Evolutionary conservation across 2,888 invertebrate genomes (phyloP), one percentile per base, ranked within the genome.

Genomic region (Poecilobothrus nobilitatus): DNA sequence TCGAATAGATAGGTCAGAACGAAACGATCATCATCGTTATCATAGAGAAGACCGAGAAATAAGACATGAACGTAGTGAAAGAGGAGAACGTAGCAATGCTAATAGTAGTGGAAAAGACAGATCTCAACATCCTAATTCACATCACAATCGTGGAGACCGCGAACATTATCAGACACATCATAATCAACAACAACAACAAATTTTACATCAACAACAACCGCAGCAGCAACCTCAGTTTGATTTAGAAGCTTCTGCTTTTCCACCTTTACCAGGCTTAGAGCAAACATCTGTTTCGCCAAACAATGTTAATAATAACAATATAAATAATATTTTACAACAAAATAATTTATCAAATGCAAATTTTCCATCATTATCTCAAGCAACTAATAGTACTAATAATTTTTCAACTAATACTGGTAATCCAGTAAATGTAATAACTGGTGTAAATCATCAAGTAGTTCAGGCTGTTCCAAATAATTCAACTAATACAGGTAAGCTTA

Each of bases 181-280:
- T 68, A 76, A 75, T 44, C 79, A 76, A 68, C 78, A 76, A 68
- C 78, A 79, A 68, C 79, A 78, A 69, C 80, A 77, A 67, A 78
- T 76, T 70, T 77, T 76, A 62, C 78, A 77, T 70, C 74, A 76
- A 67, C 71, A 76, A 69, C 76, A 75, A 68, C 77, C 83, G 67
- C 82, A 82, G 71, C 82, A 79, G 84, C 80, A 86, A 71, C 85
- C 86, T 63, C 88, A 90, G 77, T 92, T 92, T 81, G 91, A 92
- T 81, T 84, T 92, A 75, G 91, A 90, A 80, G 89, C 90, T 70
- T 86, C 89, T 68, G 90, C 91, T 68, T 92, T 92, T 80, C 92
- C 92, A 72, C 92, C 92, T 70, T 84, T 92, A 77, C 91, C 91
- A 71, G 90, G 91, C 78, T 81, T 85, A 71, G 84, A 84, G 72